A percentile compares a stretch with the other conserved stretches of the same genome.
These are phyloP conservation scores for Microtus pennsylvanicus DNA, from an alignment of 2,113 vertebrate species.

Conservation along the genomic window DNA sequence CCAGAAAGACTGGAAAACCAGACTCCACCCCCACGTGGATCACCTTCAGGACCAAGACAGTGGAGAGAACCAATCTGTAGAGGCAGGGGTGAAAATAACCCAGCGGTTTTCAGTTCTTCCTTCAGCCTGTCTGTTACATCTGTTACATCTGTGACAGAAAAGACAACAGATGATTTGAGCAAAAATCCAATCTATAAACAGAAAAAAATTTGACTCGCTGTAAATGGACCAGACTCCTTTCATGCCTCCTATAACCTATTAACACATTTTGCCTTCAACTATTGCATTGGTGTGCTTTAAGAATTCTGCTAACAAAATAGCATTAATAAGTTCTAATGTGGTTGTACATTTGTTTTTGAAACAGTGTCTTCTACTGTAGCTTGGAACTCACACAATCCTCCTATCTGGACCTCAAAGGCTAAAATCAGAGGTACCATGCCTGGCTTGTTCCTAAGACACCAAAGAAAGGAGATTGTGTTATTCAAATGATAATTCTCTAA, in stretches of 20 bases:
- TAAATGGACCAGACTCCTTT: background rate
- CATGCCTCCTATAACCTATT: background rate
- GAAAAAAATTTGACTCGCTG: conserved; percentile 4
- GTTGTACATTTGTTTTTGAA: background rate
- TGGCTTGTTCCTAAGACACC: conserved; percentile 22
- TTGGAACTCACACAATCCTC: background rate
- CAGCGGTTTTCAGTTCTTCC: background rate
- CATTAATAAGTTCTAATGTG: background rate
- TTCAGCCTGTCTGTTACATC: background rate
- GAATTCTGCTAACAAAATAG: conserved; percentile 38
- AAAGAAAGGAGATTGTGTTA: conserved; percentile 34
- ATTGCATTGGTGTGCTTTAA: conserved; percentile 27
- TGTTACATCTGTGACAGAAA: background rate
- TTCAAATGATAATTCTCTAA: conserved; percentile 39
- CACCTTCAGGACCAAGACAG: background rate
- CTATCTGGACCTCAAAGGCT: background rate
- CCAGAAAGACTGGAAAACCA: background rate
- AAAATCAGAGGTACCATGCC: background rate
- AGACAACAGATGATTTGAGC: background rate
- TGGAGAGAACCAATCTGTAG: background rate
- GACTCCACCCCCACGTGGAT: background rate
- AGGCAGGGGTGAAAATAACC: background rate
- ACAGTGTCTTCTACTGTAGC: background rate
- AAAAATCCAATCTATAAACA: conserved; percentile 26
- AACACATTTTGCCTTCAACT: background rate